Conservation (phyloP, 2,888 invertebrate species). For the Embidobia sp. region DNA sequence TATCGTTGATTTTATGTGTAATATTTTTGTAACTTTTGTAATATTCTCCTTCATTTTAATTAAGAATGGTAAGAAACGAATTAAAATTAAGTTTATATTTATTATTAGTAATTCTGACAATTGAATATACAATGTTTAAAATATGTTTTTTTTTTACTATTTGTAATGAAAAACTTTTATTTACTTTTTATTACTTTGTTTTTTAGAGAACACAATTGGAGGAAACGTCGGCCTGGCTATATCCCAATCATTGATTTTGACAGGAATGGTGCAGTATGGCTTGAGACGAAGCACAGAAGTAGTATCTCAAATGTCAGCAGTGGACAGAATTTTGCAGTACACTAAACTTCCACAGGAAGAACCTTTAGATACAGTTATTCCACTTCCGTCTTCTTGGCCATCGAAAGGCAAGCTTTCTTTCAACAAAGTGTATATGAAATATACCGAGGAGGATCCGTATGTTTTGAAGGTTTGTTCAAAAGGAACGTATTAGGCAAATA, state of each 20-base stretch:
- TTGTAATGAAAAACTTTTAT: too few species aligned
- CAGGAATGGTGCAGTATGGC: conserved; percentile 91
- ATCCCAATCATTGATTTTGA: conserved; percentile 87
- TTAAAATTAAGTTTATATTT: neutral
- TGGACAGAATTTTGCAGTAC: conserved; percentile 91
- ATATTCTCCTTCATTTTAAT: conserved; percentile 3
- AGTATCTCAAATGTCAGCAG: conserved; percentile 88
- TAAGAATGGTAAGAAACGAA: neutral
- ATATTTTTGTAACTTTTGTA: neutral
- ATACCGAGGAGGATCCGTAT: too few species aligned
- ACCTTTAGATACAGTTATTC: too few species aligned
- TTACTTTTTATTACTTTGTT: too few species aligned
- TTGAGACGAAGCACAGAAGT: conserved; percentile 91
- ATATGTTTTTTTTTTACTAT: too few species aligned
- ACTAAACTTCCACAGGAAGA: conserved; percentile 88
- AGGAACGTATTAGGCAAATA: too few species aligned
- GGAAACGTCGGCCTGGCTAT: conserved; percentile 89
- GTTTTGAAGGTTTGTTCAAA: too few species aligned
- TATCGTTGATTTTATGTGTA: conserved; percentile 28
- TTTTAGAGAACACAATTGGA: conserved; percentile 81
- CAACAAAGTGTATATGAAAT: too few species aligned
- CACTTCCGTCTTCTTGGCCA: too few species aligned
- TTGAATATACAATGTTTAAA: too few species aligned
- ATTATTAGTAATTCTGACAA: too few species aligned
- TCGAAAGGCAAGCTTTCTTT: too few species aligned